Percentiles rank a stretch among this genome's conserved stretches.
phyloP scores from a whole-genome alignment of 2,888 invertebrate genomes.

The Agriopis aurantiaria region DNA sequence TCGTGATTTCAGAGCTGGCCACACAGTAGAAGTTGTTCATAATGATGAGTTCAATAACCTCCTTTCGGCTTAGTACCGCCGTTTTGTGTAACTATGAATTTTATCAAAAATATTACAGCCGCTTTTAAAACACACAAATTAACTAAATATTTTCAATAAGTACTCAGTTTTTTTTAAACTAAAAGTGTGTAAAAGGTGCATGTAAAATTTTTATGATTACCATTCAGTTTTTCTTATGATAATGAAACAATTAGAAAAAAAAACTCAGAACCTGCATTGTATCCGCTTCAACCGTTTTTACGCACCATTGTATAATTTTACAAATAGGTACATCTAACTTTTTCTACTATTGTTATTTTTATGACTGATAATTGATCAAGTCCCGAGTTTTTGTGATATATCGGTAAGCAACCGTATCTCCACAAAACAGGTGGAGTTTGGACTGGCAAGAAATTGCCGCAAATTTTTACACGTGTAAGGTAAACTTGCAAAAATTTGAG shows the following conservation, averaged over 20 bases:
- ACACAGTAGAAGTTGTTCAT: too few species aligned
- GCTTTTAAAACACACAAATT: too few species aligned
- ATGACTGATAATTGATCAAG: conserved; percentile 25
- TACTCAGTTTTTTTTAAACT: background rate
- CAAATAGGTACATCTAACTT: conserved; percentile 7
- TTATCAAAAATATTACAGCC: too few species aligned
- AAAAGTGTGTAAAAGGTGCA: background rate
- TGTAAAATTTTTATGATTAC: too few species aligned
- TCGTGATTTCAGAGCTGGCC: too few species aligned
- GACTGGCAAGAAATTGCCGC: background rate
- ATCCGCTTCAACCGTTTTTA: conserved; percentile 28
- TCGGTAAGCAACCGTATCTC: background rate
- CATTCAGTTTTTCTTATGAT: background rate
- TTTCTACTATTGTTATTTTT: conserved; percentile 27
- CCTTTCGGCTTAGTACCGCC: too few species aligned
- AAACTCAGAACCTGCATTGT: conserved; percentile 2
- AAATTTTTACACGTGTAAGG: background rate
- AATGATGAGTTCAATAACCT: too few species aligned
- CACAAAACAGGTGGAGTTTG: background rate
- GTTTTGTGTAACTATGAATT: too few species aligned
- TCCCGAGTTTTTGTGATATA: conserved; percentile 23
- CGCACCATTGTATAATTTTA: conserved; percentile 21
- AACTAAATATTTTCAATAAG: too few species aligned
- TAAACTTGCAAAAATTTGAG: background rate
- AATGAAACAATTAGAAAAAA: conserved; percentile 5